phyloP scores from a whole-genome alignment of 2,797 vertebrate genomes.

The Neosalanx taihuensis region DNA sequence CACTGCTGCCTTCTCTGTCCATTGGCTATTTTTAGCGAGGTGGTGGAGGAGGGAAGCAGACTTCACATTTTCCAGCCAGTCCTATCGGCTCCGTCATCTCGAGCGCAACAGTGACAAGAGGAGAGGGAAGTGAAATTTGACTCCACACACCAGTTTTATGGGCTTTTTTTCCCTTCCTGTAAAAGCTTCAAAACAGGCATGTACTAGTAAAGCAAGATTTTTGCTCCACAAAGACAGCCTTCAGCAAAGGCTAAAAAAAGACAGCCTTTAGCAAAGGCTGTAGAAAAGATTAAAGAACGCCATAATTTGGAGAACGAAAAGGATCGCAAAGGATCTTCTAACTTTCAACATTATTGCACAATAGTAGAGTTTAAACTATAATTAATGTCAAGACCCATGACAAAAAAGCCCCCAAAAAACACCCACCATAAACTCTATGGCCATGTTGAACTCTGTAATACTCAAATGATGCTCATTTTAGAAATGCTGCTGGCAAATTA shows the following conservation, averaged over 20 bases:
- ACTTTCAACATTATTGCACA: not conserved
- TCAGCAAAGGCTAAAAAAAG: not conserved
- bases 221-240: not conserved
- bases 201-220: constrained; percentile 15
- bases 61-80: constrained; percentile 76
- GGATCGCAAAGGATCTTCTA: too few species aligned
- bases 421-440: too few species aligned
- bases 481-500: too few species aligned
- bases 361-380: not conserved
- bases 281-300: too few species aligned
- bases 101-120: constrained; percentile 66
- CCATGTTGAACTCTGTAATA: too few species aligned
- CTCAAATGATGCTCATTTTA: too few species aligned
- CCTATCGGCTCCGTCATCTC: constrained; percentile 72
- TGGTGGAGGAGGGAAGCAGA: constrained; percentile 67
- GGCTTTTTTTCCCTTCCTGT: constrained; percentile 48
- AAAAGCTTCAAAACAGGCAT: constrained; percentile 19
- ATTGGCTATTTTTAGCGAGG: constrained; percentile 75
- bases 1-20: constrained; percentile 67
- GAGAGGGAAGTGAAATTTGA: constrained; percentile 70
- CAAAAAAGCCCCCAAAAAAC: too few species aligned
- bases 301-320: too few species aligned
- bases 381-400: not conserved
- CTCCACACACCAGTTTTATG: constrained; percentile 45
- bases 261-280: too few species aligned